phyloP scores from a whole-genome alignment of 2,113 vertebrate genomes.

The Anolis sagrei region DNA sequence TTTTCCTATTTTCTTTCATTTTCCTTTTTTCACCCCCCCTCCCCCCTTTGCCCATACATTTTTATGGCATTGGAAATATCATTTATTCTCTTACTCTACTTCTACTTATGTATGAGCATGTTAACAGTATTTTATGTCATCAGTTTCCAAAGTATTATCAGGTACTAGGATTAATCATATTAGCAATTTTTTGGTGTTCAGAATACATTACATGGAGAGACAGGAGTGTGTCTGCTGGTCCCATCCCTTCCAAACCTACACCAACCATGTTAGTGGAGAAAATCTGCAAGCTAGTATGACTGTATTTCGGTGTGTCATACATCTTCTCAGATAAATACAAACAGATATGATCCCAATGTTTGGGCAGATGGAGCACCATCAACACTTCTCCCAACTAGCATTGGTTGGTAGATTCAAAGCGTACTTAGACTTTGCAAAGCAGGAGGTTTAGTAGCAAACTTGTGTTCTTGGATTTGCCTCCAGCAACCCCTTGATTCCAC shows the following conservation, averaged over 20 bases:
- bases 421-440: no score
- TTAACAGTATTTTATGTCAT: not conserved
- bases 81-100: not conserved
- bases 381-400: no score
- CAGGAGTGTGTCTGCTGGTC: not conserved
- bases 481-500: no score
- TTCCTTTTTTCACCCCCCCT: no score
- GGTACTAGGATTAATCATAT: not conserved
- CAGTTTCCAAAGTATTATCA: not conserved
- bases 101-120: not conserved
- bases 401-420: no score
- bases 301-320: not conserved
- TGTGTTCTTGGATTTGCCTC: no score
- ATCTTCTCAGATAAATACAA: not conserved
- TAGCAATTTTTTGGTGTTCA: not conserved
- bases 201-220: not conserved
- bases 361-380: no score
- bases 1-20: not conserved
- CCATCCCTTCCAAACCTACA: not conserved
- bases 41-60: no score
- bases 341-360: not conserved
- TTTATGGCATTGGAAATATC: not conserved
- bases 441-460: no score
- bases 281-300: not conserved
- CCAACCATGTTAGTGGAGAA: not conserved